Evolutionary conservation across 2,888 invertebrate genomes (phyloP), one percentile per base, ranked within the genome.

Genomic region (Campaea margaritaria): DNA sequence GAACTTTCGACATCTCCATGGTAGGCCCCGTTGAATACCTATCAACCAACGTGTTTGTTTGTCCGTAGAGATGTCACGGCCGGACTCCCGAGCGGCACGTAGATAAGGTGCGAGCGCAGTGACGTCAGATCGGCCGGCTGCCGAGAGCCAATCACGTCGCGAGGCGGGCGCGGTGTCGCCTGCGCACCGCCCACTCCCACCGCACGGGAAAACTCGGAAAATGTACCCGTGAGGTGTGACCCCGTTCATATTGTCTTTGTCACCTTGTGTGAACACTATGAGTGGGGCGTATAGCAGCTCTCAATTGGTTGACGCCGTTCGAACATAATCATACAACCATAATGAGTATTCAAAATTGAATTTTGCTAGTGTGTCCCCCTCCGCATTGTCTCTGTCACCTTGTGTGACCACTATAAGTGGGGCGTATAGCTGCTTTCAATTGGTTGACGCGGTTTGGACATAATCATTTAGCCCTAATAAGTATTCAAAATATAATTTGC

Each of bases 101-200:
- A 78, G 83, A 83, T 83, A 84, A 79, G 68, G 70, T 71, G 81
- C 81, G 77, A 76, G 79, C 81, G 82, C 75, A 63, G 74, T 91
- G 91, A 92, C 91, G 91, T 92, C 89, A 91, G 76, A 87, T 84
- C 79, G 91, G 88, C 73, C 89, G 78, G 84, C 76, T 9, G 54
- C 62, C 67, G 76, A 64, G 81, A 76, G 74, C 91, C 91, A 89
- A 91, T 91, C 73, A 82, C 82, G 75, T 62, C 47, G 73, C 80
- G 78, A 87, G 91, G 89, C 75, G 82, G 84, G 76, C 68, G 50
- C 68, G 50, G 61, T 59, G 70, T 81, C 83, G 82, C 79, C 45
- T 59, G 76, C 82, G 88, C 80, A 83, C 82, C 91, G 91, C 91
- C 91, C 91, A 87, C 87, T 74, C 57, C 65, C 66, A 67, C 55